A percentile compares a stretch with the other conserved stretches of the same genome.
phyloP scores from a whole-genome alignment of 2,113 vertebrate genomes.

The Dasypus novemcinctus region DNA sequence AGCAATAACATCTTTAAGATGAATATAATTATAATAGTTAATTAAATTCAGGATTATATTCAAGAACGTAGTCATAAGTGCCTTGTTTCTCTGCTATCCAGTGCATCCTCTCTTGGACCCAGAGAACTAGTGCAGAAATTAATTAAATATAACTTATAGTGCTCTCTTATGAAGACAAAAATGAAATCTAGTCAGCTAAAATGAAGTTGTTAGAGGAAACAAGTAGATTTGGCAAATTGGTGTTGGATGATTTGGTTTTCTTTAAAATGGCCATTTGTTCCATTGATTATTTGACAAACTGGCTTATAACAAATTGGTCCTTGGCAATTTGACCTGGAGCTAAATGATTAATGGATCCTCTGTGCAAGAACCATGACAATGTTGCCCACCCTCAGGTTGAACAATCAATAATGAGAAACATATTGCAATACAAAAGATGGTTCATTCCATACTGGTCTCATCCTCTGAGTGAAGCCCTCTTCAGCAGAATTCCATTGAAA shows the following conservation, averaged over 20 bases:
- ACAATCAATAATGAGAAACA: background rate
- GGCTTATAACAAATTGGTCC: background rate
- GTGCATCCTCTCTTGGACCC: background rate
- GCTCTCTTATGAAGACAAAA: background rate
- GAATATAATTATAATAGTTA: background rate
- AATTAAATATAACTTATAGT: background rate
- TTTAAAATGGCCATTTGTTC: constrained; percentile 10
- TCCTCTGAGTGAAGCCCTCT: background rate
- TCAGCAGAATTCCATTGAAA: background rate
- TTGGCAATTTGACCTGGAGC: background rate
- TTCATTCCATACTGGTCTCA: background rate
- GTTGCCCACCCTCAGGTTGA: background rate
- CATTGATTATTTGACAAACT: background rate
- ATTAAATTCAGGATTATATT: background rate
- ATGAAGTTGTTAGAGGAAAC: background rate
- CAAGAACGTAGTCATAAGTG: background rate
- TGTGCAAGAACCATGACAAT: background rate
- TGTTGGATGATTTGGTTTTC: background rate
- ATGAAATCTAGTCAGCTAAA: background rate
- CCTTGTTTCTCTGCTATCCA: background rate
- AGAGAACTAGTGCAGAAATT: background rate
- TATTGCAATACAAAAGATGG: background rate
- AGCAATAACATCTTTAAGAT: background rate
- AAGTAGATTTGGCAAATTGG: background rate
- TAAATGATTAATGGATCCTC: constrained; percentile 18